Evolutionary conservation across 2,888 invertebrate species (phyloP), one percentile per base, ranked within the genome.

Genomic region (Eupithecia tripunctaria): DNA sequence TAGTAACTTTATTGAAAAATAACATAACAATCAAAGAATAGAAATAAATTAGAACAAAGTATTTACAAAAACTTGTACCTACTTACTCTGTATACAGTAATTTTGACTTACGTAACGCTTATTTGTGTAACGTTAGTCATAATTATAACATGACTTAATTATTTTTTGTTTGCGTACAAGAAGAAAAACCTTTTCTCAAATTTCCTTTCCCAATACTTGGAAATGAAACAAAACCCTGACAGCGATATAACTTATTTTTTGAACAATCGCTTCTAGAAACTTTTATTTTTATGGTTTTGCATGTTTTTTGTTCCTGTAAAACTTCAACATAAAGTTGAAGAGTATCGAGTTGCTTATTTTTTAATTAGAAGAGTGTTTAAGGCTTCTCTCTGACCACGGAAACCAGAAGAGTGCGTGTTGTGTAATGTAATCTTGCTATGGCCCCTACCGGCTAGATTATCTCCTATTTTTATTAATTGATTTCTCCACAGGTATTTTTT

Each of bases 331-430:
- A 21, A 66, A 64, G 36, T 63, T 36, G 36, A 60, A 60, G 63
- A 68, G 83, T 86, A 86, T 87, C 83, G 76, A 82, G 82, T 88
- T 15, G 38, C 64, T 15, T 79, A 79, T 74, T 29, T 85, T 86
- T 82, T 80, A 92, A 93, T 93, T 93, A 93, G 86, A 14, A 83
- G 81, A 82, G 83, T 84, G 85, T 87, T 82, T 79, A 77, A 66
- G 94, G 94, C 88, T 94, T 94, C 94, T 76, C 81, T 93, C 89
- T 91, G 94, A 91, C 94, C 93, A 89, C 79, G 85, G 91, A 93
- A 91, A 83, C 91, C 91, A 47, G 77, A 81, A 75, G 67, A 88
- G 81, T 91, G 92, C 87, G 77, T 82, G 85, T 88, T 91, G 89
- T 86, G 93, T 86, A 92, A 93, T 78, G 73, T 83, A 91, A 94